phyloP scores from a whole-genome alignment of 2,113 vertebrate species.

The Himantopus leucocephalus region DNA sequence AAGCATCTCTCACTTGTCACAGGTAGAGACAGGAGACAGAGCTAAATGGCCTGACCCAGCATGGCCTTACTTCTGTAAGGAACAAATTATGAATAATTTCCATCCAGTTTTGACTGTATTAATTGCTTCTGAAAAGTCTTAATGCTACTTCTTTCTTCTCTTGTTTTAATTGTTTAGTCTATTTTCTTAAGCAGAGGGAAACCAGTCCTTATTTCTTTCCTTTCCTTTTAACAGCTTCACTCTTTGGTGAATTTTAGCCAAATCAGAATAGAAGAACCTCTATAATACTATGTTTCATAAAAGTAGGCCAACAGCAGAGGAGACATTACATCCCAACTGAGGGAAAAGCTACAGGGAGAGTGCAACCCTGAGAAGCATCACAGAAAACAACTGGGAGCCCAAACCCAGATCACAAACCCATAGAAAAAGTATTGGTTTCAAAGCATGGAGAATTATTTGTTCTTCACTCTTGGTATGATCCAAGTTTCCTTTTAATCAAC shows the following conservation, averaged over 20 bases:
- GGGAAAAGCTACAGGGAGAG: background rate
- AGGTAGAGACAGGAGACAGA: background rate
- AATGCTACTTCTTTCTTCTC: background rate
- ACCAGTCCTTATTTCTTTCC: background rate
- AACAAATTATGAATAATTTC: background rate
- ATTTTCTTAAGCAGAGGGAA: background rate
- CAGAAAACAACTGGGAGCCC: accelerated
- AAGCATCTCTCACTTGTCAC: background rate
- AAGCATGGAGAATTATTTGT: background rate
- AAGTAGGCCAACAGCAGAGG: background rate
- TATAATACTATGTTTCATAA: background rate
- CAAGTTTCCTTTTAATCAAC: background rate
- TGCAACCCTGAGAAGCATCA: background rate
- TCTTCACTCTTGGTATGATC: background rate
- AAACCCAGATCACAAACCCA: background rate
- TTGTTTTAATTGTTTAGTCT: background rate
- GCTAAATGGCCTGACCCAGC: background rate
- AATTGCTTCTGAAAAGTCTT: background rate
- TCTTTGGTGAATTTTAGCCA: background rate
- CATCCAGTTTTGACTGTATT: background rate
- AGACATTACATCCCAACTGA: background rate
- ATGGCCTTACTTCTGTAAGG: background rate
- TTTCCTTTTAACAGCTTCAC: background rate
- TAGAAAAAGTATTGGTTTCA: background rate
- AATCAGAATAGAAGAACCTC: background rate